Base-by-base conservation (phyloP, 2,888 invertebrate species). In the Priocnemis perturbator region DNA sequence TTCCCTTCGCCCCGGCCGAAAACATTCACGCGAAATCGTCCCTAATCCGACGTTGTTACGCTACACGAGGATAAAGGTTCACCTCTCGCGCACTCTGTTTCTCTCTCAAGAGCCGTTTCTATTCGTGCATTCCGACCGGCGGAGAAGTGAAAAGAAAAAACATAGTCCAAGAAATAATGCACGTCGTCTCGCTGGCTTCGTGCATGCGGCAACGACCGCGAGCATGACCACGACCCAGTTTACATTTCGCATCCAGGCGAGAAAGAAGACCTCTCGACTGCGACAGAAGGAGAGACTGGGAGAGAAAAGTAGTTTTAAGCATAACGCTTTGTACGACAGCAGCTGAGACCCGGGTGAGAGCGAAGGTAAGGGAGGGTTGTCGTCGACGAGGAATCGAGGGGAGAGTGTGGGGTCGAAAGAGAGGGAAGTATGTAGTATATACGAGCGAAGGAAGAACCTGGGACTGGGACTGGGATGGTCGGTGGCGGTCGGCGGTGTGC, bases 291-390 rank as follows among this genome's bases (percentile, higher is more conserved):
- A 37, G 37, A 37, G 7, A 37, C 37, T 3, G 11, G 7, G 5
- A 15, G 7, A 23, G n/a, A 60, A 37, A 9, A 37, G 37, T 1
- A 26, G 64, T 67, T 64, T 56, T 56, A 64, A 74, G 60, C 69
- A 20, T 74, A 74, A 74, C 64, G 73, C 65, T 59, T 69, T 67
- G 64, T 53, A 53, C 57, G 69, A 76, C 77, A 76, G 77, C 77
- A 76, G 77, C 73, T 76, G 76, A 73, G 76, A 60, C 55, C 73
- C 53, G 66, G 68, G 68, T 48, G 60, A 53, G 66, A 66, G 68
- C 45, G 60, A 53, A 60, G 58, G 58, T n/a, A 66, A 66, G 56
- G 61, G 64, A 71, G 67, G 67, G 47, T 61, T 52, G 58, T 56
- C 14, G 0, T 20, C 53, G 47, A 20, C 47, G 14, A 30, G 17